Evolutionary conservation across 2,113 vertebrate genomes (phyloP).

Genomic region (Illadopsis cleaveri): DNA sequence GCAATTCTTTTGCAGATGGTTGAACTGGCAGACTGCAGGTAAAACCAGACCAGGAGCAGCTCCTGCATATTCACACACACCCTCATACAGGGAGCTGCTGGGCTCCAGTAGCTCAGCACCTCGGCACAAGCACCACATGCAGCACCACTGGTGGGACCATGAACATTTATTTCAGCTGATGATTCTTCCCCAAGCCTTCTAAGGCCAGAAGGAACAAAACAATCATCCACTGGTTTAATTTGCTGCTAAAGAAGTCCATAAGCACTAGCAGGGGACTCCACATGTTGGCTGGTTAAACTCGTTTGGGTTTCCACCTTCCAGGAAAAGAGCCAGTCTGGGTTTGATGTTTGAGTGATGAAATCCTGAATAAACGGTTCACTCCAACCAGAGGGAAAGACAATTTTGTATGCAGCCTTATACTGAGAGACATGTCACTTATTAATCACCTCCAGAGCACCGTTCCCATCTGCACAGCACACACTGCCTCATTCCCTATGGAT

Average conservation of each 20-base stretch:
- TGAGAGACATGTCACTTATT: background rate
- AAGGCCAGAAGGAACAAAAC: background rate
- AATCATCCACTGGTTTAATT: background rate
- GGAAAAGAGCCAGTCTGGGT: conserved; percentile 6
- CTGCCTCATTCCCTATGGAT: background rate
- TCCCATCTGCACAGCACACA: background rate
- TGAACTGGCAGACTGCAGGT: background rate
- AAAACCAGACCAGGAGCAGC: background rate
- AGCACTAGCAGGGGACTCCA: background rate
- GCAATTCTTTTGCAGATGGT: background rate
- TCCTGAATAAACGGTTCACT: conserved; percentile 16
- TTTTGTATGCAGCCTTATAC: background rate
- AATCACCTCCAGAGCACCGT: background rate
- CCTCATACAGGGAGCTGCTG: background rate
- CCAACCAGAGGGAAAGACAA: background rate
- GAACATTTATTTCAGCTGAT: background rate
- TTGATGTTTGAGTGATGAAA: background rate
- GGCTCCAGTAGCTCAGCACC: background rate
- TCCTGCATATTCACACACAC: background rate
- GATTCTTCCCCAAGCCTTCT: background rate
- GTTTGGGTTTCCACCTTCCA: conserved; percentile 34
- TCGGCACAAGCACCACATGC: background rate
- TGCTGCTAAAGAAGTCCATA: background rate
- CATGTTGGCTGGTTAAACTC: background rate
- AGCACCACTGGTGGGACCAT: background rate